Conservation (phyloP, 37 sponge, comb jelly and placozoan genomes). For the Amphimedon queenslandica region DNA sequence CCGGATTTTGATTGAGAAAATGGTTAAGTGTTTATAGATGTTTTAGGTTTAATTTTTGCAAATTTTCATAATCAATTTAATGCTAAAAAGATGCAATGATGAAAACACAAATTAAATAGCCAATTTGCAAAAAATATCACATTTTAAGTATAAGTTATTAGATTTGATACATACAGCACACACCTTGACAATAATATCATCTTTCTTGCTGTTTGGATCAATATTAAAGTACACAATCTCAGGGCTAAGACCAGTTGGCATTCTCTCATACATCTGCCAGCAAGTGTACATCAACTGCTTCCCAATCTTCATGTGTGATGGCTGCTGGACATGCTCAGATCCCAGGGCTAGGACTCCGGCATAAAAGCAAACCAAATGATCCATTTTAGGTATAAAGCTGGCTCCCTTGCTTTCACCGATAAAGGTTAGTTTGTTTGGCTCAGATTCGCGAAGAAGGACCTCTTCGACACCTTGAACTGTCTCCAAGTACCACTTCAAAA, state of each 20-base stretch:
- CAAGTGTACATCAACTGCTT: slow-evolving; percentile 85
- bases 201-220: background rate
- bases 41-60: too few relatives aligned
- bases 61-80: too few relatives aligned
- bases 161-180: too few relatives aligned
- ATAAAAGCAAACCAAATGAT: slow-evolving; percentile 83
- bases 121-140: too few relatives aligned
- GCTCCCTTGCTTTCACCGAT: slow-evolving; percentile 68
- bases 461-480: slow-evolving; percentile 74
- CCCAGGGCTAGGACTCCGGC: slow-evolving; percentile 89
- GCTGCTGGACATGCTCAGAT: slow-evolving; percentile 67
- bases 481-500: slow-evolving; percentile 64
- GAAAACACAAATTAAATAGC: too few relatives aligned
- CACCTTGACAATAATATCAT: slow-evolving; percentile 65
- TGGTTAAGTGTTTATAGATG: too few relatives aligned
- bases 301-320: slow-evolving; percentile 58
- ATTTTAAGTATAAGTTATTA: too few relatives aligned
- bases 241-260: slow-evolving; percentile 89
- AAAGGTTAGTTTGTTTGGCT: slow-evolving; percentile 70
- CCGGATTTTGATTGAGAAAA: too few relatives aligned
- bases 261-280: slow-evolving; percentile 86
- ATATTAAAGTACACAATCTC: slow-evolving; percentile 92
- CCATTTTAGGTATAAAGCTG: slow-evolving; percentile 57
- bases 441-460: slow-evolving; percentile 49
- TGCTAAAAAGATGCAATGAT: too few relatives aligned